These are phyloP conservation scores for Choristoneura rosaceana DNA, from an alignment of 2,888 invertebrate genomes.

Conservation along the genomic window DNA sequence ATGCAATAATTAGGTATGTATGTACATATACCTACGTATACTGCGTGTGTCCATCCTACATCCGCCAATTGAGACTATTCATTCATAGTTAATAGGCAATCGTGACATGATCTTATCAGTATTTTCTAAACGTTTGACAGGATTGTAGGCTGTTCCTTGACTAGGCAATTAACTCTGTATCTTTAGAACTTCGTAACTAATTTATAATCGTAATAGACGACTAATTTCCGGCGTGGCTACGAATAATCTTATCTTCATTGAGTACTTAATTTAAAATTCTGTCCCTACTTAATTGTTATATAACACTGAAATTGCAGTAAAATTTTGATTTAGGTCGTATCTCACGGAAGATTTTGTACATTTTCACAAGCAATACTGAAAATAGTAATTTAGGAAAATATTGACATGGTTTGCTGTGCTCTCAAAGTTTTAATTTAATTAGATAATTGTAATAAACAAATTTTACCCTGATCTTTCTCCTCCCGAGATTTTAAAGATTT, in stretches of 20 bases:
- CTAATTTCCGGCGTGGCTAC: not conserved
- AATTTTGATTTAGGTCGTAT: not conserved
- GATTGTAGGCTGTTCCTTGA: not conserved
- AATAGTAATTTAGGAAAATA: too few relatives aligned
- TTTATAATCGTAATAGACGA: conserved; percentile 1
- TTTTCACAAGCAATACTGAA: too few relatives aligned
- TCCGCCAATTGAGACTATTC: too few relatives aligned
- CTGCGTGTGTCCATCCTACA: too few relatives aligned
- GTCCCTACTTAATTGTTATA: not conserved
- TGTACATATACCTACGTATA: too few relatives aligned
- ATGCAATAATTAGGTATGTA: not conserved
- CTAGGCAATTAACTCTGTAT: not conserved
- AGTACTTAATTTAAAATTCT: not conserved
- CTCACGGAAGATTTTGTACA: too few relatives aligned
- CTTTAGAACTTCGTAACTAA: not conserved
- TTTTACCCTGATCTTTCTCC: too few relatives aligned
- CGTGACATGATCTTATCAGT: not conserved
- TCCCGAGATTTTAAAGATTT: too few relatives aligned
- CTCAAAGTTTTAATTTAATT: too few relatives aligned
- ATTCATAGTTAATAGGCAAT: not conserved
- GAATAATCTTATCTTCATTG: not conserved
- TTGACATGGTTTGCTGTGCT: too few relatives aligned
- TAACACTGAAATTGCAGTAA: not conserved
- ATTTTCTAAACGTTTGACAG: not conserved
- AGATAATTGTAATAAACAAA: too few relatives aligned